phyloP scores from a whole-genome alignment of 2,888 invertebrate genomes.

The Drosophila pseudotalamancana region DNA sequence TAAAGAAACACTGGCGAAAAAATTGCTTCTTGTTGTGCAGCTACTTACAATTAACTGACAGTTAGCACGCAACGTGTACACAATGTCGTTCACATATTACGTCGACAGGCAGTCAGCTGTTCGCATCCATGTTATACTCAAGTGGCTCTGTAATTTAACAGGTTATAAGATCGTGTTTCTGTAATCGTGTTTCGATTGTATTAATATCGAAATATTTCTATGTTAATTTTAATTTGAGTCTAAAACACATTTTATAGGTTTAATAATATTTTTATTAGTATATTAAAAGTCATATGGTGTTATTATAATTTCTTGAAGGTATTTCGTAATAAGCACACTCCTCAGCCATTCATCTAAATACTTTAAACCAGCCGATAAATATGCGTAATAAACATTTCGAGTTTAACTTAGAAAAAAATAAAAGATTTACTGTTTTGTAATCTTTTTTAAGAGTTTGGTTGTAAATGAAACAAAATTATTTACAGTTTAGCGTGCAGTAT shows the following conservation, averaged over 20 bases:
- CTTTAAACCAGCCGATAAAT: conserved; percentile 27
- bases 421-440: conserved; percentile 25
- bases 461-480: conserved; percentile 67
- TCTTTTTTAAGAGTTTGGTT: conserved; percentile 23
- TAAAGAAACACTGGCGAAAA: conserved; percentile 23
- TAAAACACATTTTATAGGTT: conserved; percentile 45
- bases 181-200: background rate
- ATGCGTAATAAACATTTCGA: conserved; percentile 51
- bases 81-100: conserved; percentile 29
- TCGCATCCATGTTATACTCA: conserved; percentile 12
- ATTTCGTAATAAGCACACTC: conserved; percentile 73
- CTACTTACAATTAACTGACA: conserved; percentile 57
- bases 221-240: background rate
- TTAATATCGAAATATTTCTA: conserved; percentile 4
- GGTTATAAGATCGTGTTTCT: background rate
- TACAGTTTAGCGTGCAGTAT: conserved; percentile 61
- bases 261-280: conserved; percentile 76
- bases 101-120: conserved; percentile 38
- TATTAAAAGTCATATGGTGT: conserved; percentile 78
- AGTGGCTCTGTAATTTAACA: conserved; percentile 1
- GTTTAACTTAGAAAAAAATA: conserved; percentile 58
- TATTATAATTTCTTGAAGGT: conserved; percentile 74
- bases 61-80: conserved; percentile 41
- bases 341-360: conserved; percentile 41
- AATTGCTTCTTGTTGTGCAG: conserved; percentile 51